Conservation (phyloP, 2,113 vertebrate species). For the Diglossa brunneiventris region DNA sequence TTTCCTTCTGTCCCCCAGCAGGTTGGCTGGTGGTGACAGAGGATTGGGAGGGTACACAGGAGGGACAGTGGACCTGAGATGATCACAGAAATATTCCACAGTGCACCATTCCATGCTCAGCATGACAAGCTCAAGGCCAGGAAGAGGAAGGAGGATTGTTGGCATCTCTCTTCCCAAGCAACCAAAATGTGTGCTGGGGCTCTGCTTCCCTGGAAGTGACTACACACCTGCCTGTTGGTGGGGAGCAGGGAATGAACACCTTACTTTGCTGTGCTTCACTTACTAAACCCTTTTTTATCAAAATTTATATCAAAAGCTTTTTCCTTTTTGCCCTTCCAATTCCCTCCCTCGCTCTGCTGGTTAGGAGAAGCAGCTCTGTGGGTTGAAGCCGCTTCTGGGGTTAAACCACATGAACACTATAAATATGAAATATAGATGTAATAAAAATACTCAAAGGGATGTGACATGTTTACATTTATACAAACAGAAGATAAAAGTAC, state of each 20-base stretch:
- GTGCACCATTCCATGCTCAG: fast-evolving
- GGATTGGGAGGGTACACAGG: background rate
- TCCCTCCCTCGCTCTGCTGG: background rate
- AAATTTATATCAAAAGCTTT: background rate
- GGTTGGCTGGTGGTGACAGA: background rate
- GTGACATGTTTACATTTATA: background rate
- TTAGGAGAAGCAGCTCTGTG: fast-evolving
- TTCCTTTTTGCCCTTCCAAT: background rate
- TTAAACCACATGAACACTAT: background rate
- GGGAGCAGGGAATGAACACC: background rate
- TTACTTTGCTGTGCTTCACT: background rate
- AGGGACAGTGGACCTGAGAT: background rate
- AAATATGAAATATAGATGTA: background rate
- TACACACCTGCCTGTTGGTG: background rate
- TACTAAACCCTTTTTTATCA: background rate
- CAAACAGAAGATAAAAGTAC: background rate
- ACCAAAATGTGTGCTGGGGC: background rate
- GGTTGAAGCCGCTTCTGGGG: background rate
- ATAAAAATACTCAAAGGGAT: background rate
- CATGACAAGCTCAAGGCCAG: background rate
- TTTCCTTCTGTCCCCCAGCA: background rate
- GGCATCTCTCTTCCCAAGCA: background rate
- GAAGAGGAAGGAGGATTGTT: background rate
- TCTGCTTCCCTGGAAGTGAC: background rate
- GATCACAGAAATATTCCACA: background rate